These are phyloP conservation scores for Circaetus cinerascens DNA, from an alignment of 2,113 vertebrate genomes.

Conservation along the genomic window DNA sequence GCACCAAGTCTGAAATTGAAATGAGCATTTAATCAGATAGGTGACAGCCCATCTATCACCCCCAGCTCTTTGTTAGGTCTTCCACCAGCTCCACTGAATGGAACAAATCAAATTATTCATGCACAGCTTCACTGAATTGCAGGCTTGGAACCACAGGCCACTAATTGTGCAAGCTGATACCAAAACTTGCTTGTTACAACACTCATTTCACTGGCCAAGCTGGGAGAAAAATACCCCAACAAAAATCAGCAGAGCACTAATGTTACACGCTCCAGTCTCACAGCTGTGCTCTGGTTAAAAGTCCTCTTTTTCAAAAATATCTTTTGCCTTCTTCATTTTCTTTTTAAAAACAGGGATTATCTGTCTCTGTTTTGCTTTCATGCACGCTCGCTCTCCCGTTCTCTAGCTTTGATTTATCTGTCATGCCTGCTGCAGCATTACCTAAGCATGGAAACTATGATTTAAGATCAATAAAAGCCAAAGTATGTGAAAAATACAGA, in stretches of 20 bases:
- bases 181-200: conserved; percentile 68
- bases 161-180: conserved; percentile 70
- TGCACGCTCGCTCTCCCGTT: neutral
- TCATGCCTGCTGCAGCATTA: conserved; percentile 20
- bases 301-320: conserved; percentile 16
- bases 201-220: conserved; percentile 42
- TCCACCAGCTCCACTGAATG: conserved; percentile 65
- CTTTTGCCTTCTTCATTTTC: conserved; percentile 22
- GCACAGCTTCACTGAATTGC: conserved; percentile 70
- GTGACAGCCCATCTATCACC: conserved; percentile 76
- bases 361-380: conserved; percentile 1
- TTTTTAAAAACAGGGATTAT: conserved; percentile 49
- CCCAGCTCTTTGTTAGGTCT: conserved; percentile 66
- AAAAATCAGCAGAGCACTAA: conserved; percentile 39
- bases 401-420: conserved; percentile 42
- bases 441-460: conserved; percentile 47
- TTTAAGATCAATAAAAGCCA: conserved; percentile 40
- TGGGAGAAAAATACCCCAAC: conserved; percentile 22
- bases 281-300: conserved; percentile 47
- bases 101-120: conserved; percentile 85
- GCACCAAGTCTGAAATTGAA: conserved; percentile 73
- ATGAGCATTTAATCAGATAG: conserved; percentile 78
- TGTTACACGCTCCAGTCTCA: conserved; percentile 10
- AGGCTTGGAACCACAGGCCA: conserved; percentile 71
- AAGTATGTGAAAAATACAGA: conserved; percentile 26